Evolutionary conservation across 2,888 invertebrate species (phyloP).

Genomic region (Clostera curtula): DNA sequence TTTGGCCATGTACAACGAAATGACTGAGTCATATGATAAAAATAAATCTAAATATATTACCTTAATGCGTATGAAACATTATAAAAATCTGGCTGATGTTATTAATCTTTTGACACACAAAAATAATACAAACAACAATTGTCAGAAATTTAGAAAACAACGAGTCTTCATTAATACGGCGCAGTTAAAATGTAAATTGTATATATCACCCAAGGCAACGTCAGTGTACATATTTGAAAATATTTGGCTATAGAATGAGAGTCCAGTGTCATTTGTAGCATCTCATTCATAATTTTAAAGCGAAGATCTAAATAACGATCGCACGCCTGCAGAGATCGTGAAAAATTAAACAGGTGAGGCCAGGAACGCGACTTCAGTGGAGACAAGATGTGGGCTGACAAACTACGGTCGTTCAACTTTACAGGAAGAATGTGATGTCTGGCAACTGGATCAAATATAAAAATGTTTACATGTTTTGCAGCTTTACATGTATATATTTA

Average conservation of each 20-base stretch:
- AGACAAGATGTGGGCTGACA: conserved; percentile 52
- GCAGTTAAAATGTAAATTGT: no score
- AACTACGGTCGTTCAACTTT: conserved; percentile 45
- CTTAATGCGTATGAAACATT: no score
- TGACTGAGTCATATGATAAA: conserved; percentile 31
- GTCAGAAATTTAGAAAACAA: no score
- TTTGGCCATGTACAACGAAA: conserved; percentile 27
- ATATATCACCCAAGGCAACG: no score
- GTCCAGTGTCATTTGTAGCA: conserved; percentile 34
- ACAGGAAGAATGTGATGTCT: conserved; percentile 33
- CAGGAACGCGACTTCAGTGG: conserved; percentile 32
- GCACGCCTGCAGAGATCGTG: conserved; percentile 46
- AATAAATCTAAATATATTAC: no score
- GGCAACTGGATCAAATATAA: conserved; percentile 23
- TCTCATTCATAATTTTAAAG: conserved; percentile 56
- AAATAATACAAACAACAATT: no score
- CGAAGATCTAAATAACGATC: conserved; percentile 48
- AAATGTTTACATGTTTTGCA: conserved; percentile 23
- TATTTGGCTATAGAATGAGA: conserved; percentile 27
- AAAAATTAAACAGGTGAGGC: conserved; percentile 63
- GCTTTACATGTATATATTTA: conserved; percentile 9
- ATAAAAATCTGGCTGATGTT: conserved; percentile 4
- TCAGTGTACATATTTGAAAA: conserved; percentile 22
- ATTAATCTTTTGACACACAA: conserved; percentile 6
- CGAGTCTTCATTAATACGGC: no score